Percentiles rank a stretch among this genome's conserved stretches.
These are phyloP conservation scores for Campoletis sonorensis DNA, from an alignment of 1,140 invertebrate species.

Conservation along the genomic window DNA sequence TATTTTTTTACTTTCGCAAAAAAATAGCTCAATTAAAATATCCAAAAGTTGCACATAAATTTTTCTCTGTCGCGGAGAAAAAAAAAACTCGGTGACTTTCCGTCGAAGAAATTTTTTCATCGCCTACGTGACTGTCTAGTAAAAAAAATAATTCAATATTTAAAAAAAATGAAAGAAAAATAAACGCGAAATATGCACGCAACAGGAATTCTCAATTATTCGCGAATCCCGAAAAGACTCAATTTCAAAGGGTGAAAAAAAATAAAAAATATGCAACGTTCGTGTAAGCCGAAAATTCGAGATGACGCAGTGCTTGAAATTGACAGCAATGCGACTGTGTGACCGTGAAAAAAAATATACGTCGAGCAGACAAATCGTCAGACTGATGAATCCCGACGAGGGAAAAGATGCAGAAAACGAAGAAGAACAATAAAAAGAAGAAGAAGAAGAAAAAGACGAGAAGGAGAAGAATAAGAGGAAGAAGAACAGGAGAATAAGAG, in stretches of 20 bases:
- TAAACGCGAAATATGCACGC: too few species aligned
- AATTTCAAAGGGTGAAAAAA: background rate
- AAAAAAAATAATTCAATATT: too few species aligned
- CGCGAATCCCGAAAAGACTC: too few species aligned
- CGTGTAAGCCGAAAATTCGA: background rate
- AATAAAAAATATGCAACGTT: background rate
- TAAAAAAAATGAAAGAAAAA: too few species aligned
- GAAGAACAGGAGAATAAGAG: background rate
- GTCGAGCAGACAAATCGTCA: background rate
- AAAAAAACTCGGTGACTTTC: too few species aligned
- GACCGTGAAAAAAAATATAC: background rate
- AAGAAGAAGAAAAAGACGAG: background rate
- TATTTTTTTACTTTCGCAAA: too few species aligned
- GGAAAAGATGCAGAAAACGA: background rate
- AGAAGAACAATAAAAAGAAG: background rate
- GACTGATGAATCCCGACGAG: background rate
- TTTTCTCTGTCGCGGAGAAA: too few species aligned
- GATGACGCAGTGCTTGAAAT: slow-evolving; percentile 22
- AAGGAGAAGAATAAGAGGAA: background rate
- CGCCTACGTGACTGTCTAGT: too few species aligned
- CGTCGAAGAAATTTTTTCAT: too few species aligned
- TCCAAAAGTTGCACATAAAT: too few species aligned
- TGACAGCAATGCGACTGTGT: slow-evolving; percentile 2
- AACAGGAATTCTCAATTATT: too few species aligned
- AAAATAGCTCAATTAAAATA: too few species aligned